phyloP scores from a whole-genome alignment of 2,113 vertebrate species.

The Alexandromys fortis region DNA sequence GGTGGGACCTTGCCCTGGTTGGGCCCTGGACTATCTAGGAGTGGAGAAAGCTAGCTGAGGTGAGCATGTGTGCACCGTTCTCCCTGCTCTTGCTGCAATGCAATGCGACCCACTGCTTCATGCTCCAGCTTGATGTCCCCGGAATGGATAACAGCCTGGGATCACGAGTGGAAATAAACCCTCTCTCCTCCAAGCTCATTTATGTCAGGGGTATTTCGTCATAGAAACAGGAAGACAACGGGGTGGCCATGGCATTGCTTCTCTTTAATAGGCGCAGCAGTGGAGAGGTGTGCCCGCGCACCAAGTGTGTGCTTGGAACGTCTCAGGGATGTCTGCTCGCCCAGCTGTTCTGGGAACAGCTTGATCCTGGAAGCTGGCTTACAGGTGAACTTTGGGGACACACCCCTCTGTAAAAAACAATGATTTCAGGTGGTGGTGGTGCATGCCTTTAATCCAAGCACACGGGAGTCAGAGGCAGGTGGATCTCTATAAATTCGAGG shows the following conservation, averaged over 20 bases:
- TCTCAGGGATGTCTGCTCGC: background rate
- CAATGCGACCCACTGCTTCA: background rate
- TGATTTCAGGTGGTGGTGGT: too few relatives aligned
- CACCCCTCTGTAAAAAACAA: background rate
- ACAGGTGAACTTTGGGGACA: background rate
- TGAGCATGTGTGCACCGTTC: too few relatives aligned
- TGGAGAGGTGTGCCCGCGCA: rapidly evolving
- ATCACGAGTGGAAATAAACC: background rate
- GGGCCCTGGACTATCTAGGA: background rate
- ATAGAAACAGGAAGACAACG: background rate
- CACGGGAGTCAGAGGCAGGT: too few relatives aligned
- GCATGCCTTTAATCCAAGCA: too few relatives aligned
- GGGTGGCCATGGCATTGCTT: background rate
- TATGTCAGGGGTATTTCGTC: background rate
- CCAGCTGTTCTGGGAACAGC: background rate
- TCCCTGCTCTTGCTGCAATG: background rate
- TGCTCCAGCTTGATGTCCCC: background rate
- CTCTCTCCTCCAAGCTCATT: background rate
- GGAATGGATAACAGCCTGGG: too few relatives aligned
- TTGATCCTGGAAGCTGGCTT: background rate
- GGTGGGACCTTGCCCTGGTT: background rate
- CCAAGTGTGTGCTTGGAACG: background rate
- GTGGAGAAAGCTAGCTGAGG: background rate
- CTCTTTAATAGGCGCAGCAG: background rate
- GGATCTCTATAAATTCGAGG: too few relatives aligned